Conservation (phyloP, 2,113 vertebrate genomes). For the Capra hircus region DNA sequence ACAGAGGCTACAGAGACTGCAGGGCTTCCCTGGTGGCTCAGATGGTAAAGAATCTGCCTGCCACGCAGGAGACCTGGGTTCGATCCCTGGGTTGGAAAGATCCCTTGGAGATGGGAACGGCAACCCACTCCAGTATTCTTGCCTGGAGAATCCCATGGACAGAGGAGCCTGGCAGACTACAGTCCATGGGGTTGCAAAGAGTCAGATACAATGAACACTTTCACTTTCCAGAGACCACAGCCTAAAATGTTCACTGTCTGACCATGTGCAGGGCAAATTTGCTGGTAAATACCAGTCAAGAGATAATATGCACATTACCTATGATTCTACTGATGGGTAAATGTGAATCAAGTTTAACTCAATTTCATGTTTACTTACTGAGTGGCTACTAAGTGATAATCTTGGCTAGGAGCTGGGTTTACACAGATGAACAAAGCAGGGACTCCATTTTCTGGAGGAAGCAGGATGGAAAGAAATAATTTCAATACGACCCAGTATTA, state of each 20-base stretch:
- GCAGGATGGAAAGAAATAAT: not conserved
- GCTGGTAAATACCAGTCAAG: not conserved
- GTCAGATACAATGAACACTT: not conserved
- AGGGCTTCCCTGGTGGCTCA: not conserved
- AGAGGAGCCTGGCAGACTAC: not conserved
- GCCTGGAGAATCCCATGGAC: not conserved
- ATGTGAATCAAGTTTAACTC: not conserved
- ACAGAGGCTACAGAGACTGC: not conserved
- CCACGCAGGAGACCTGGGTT: not conserved
- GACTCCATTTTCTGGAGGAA: not conserved
- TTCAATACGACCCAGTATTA: not conserved
- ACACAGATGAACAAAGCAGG: not conserved
- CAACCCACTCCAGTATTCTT: not conserved
- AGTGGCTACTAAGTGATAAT: not conserved
- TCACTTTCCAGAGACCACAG: not conserved
- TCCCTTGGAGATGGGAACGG: fast-evolving
- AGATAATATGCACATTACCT: too few species aligned
- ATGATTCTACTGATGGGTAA: not conserved
- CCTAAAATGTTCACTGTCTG: not conserved
- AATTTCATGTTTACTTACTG: not conserved
- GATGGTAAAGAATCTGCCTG: not conserved
- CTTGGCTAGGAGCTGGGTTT: not conserved
- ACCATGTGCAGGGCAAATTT: not conserved
- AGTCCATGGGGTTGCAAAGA: not conserved
- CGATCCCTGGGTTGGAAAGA: not conserved